Percentiles rank a stretch among this genome's conserved stretches.
These are phyloP conservation scores for Alentia gelatinosa DNA, from an alignment of 2,888 invertebrate genomes.

Conservation along the genomic window DNA sequence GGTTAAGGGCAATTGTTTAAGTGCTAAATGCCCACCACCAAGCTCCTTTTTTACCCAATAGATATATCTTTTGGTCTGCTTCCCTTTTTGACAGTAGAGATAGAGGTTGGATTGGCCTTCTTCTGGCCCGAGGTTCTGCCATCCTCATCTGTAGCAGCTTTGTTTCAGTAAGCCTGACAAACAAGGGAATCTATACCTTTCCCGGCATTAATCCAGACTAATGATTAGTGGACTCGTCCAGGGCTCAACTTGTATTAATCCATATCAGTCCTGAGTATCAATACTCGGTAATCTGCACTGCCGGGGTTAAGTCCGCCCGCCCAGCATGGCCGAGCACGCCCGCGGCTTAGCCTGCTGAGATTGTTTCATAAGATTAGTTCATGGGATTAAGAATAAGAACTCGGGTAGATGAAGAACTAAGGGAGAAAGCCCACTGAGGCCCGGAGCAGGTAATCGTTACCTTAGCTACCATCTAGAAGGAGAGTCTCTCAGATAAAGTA, in stretches of 20 bases:
- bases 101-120: no score
- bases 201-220: background rate
- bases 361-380: background rate
- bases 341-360: background rate
- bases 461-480: no score
- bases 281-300: background rate
- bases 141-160: no score
- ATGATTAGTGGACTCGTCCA: background rate
- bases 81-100: no score
- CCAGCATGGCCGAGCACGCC: background rate
- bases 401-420: no score
- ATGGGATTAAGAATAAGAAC: background rate
- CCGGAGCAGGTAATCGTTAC: no score
- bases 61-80: no score
- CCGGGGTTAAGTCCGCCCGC: background rate
- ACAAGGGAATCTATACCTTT: background rate
- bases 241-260: background rate
- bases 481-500: no score
- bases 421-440: no score
- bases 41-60: no score
- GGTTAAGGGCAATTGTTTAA: no score
- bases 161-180: background rate
- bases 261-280: conserved; percentile 1
- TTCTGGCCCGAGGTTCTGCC: background rate
- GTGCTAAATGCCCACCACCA: no score